A percentile compares a stretch with the other conserved stretches of the same genome.
Evolutionary conservation across 2,113 vertebrate genomes (phyloP).

Genomic region (Bettongia penicillata): DNA sequence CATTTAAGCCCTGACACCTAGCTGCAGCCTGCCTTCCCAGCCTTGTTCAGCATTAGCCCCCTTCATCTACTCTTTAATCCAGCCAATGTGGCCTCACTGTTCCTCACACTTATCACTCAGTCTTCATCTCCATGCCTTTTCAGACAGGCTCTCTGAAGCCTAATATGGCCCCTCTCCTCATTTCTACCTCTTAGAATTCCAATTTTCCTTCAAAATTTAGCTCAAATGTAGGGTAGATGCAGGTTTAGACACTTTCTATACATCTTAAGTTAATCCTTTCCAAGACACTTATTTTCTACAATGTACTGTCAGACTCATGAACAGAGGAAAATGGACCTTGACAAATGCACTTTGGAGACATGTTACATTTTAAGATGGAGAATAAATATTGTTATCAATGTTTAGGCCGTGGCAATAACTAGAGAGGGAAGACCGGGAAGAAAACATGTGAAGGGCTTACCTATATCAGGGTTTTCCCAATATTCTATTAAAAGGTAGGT

Average conservation of each 20-base stretch:
- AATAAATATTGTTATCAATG: neutral
- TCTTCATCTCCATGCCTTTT: neutral
- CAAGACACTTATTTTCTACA: neutral
- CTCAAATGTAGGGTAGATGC: neutral
- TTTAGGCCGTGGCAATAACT: neutral
- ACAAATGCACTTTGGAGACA: neutral
- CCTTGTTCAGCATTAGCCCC: neutral
- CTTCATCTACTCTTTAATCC: neutral
- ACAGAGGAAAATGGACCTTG: neutral
- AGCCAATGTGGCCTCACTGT: neutral
- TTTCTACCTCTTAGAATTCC: neutral
- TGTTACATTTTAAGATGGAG: constrained; percentile 1
- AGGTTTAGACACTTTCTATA: neutral
- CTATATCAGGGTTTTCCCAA: neutral
- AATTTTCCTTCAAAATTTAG: neutral
- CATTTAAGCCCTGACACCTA: neutral
- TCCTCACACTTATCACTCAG: neutral
- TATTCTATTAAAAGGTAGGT: constrained; percentile 8
- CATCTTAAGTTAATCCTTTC: neutral
- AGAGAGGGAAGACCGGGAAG: neutral
- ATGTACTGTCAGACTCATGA: neutral
- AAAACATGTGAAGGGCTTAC: neutral
- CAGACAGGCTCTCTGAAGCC: neutral
- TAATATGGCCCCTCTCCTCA: neutral
- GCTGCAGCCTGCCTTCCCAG: neutral